Base-by-base conservation (phyloP, 2,113 vertebrate genomes). In the Plecturocebus donacophilus region DNA sequence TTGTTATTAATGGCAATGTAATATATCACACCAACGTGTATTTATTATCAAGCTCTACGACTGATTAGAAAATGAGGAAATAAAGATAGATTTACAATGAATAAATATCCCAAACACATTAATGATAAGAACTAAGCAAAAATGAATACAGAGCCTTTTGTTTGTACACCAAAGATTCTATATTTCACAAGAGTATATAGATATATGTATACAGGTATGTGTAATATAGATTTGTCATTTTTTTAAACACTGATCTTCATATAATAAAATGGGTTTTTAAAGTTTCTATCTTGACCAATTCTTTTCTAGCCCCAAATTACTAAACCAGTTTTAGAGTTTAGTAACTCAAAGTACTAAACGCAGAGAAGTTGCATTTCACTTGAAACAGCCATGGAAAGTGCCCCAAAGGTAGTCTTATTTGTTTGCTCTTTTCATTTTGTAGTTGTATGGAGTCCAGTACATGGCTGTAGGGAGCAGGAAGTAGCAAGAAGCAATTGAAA, bases 351-450 rank as follows among this genome's bases (percentile, higher is more conserved):
- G 75, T 8, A 16, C 25, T 64, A 66, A 38, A 73, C 16, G 88
- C 42, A 90, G 70, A 91, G 91, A 96, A 94, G 87, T 94, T 91
- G 54, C 12, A 68, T 66, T 90, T 91, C 58, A 38, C 32, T 90
- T 95, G 38, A 96, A 96, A 92, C 12, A 73, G 79, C 25, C 64
- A 66, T 45, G 61, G 87, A 94, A 90, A 95, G 85, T 90, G 77
- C 7, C 42, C 58, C 84, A 12, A 52, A 91, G 12, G 79, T 73
- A 20, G 45, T 47, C 27, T 38, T 89, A 9, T 32, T 79, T 90
- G 68, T 71, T 82, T 87, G 20, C 77, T 92, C 58, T 52, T 97
- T 96, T 85, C 42, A 40, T 90, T 87, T 81, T 83, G 17, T 70
- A 68, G 66, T 87, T 76, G 71, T 84, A 4, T 40, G 42, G 83